Evolutionary conservation across 2,797 vertebrate species (phyloP).

Genomic region (Halcyon badia): DNA sequence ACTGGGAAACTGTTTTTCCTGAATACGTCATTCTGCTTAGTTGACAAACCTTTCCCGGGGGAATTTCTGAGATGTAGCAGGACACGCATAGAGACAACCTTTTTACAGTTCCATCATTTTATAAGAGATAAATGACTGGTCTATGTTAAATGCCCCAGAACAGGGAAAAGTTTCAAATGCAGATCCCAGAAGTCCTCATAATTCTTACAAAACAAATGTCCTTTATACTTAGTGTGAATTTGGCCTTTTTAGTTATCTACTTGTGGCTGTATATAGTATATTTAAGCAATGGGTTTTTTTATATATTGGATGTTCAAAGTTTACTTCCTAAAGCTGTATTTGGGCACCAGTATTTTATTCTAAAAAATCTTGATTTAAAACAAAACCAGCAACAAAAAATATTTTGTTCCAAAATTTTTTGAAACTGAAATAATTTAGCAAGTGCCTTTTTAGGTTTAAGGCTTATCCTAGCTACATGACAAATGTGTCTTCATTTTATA

Average conservation of each 20-base stretch:
- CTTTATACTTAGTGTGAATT: neutral
- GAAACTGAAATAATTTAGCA: neutral
- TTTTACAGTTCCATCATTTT: neutral
- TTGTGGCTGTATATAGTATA: neutral
- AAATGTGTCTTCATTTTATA: neutral
- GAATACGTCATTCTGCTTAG: constrained; percentile 24
- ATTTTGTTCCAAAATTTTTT: neutral
- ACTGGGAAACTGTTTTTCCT: constrained; percentile 35
- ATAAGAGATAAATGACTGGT: neutral
- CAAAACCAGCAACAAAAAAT: neutral
- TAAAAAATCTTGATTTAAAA: neutral
- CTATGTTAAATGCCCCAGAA: neutral
- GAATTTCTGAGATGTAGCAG: neutral
- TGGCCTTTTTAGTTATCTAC: neutral
- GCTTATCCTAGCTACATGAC: neutral
- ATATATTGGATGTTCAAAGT: neutral
- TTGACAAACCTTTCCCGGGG: constrained; percentile 11
- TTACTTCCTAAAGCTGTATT: neutral
- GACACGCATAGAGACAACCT: neutral
- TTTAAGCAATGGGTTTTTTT: neutral
- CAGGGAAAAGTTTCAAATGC: constrained; percentile 21
- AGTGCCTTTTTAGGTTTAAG: neutral
- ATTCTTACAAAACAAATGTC: neutral
- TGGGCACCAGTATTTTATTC: neutral
- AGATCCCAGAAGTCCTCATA: neutral